Evolutionary conservation across 2,797 vertebrate species (phyloP), one percentile per base, ranked within the genome.

Genomic region (Bovichtus diacanthus): DNA sequence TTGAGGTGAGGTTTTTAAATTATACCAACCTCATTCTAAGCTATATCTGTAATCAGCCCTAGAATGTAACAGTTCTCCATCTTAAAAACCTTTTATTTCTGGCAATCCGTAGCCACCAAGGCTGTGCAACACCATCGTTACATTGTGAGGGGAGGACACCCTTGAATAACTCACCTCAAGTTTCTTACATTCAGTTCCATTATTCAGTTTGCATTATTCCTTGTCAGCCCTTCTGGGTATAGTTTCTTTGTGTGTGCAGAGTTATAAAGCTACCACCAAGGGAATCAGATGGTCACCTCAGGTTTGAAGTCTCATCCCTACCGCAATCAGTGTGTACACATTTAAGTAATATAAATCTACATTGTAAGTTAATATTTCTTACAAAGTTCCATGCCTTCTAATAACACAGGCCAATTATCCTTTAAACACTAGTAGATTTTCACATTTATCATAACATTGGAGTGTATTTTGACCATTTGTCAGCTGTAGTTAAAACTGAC

Each of bases 21-120:
- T 54, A 54, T 36, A n/a, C 6, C n/a, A 13, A 43, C 38, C 6
- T 72, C 38, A 25, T 4, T 34, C 10, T 61, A n/a, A 29, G 21
- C 34, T 59, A 2, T n/a, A 58, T 6, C 41, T 70, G n/a, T 18
- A 16, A 53, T 38, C 56, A 55, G 56, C 34, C 55, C 54, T n/a
- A 23, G 27, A 77, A 51, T 21, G 34, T 38, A 58, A 27, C 19
- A 23, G 55, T 61, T 53, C 49, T 16, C 63, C 29, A 70, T 27
- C 29, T 58, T 36, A 58, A 21, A 44, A 78, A 63, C 25, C 19
- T 25, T 74, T 76, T 78, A 62, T 73, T 81, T 84, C 72, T 70
- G 36, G 27, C 46, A 43, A 29, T 70, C 31, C 23, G 31, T 50
- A 43, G 56, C 65, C 70, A 71, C 49, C 34, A 19, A 43, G 15